Conservation (phyloP, 2,888 invertebrate species). For the Odiellus spinosus region DNA sequence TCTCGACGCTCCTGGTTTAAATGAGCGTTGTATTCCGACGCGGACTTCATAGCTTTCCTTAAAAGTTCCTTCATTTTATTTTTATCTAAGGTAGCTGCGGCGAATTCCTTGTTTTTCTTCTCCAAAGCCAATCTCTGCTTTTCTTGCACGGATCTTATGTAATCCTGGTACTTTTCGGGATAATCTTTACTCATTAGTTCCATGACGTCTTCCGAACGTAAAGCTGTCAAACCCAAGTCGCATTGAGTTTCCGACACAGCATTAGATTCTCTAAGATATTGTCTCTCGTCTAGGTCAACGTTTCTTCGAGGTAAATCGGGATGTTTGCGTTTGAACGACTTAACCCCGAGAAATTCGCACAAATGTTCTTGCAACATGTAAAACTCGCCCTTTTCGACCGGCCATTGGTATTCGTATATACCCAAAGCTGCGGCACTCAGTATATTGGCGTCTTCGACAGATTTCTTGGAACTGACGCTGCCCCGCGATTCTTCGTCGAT, state of each 20-base stretch:
- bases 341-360: conserved; percentile 81
- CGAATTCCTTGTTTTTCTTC: conserved; percentile 12
- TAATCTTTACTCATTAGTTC: conserved; percentile 75
- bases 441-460: conserved; percentile 3
- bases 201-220: conserved; percentile 77
- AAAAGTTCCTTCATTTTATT: conserved; percentile 43
- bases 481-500: conserved; percentile 13
- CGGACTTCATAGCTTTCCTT: conserved; percentile 66
- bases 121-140: conserved; percentile 11
- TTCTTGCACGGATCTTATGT: conserved; percentile 11
- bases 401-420: conserved; percentile 81
- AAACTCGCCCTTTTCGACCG: conserved; percentile 31
- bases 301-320: conserved; percentile 67
- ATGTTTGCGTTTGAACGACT: conserved; percentile 91
- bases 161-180: conserved; percentile 16
- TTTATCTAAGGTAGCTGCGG: conserved; percentile 22
- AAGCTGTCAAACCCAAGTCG: conserved; percentile 81
- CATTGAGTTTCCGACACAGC: conserved; percentile 74
- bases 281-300: conserved; percentile 78
- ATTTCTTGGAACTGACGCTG: conserved; percentile 14
- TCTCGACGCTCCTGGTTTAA: conserved; percentile 58
- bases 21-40: conserved; percentile 72
- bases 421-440: conserved; percentile 14
- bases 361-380: conserved; percentile 69
- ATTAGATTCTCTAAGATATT: conserved; percentile 63